These are phyloP conservation scores for Calonectris borealis DNA, from an alignment of 2,113 vertebrate genomes.

Conservation along the genomic window DNA sequence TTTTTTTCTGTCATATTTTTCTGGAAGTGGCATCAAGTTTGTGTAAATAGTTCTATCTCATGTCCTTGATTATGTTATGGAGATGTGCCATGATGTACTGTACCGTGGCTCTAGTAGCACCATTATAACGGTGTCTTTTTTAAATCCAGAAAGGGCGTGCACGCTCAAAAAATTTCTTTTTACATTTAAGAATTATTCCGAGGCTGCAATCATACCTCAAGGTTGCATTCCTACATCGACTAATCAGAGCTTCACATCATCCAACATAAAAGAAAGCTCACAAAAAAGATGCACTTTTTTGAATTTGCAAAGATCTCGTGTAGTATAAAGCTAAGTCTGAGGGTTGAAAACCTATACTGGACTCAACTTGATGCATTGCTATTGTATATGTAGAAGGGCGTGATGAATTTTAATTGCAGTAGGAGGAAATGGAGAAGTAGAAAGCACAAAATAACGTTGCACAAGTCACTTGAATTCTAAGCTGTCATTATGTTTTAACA, in stretches of 20 bases:
- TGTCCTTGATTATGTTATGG: constrained; percentile 30
- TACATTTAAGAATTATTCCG: constrained; percentile 43
- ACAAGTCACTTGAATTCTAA: constrained; percentile 71
- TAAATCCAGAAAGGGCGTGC: constrained; percentile 21
- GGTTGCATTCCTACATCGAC: constrained; percentile 34
- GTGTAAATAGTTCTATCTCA: constrained; percentile 62
- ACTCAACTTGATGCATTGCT: constrained; percentile 47
- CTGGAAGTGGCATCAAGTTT: constrained; percentile 50
- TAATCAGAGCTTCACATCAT: constrained; percentile 54
- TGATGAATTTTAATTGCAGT: constrained; percentile 43
- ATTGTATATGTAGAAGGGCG: constrained; percentile 12
- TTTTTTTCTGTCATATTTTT: constrained; percentile 42
- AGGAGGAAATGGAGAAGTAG: constrained; percentile 47
- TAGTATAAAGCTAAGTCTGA: constrained; percentile 24
- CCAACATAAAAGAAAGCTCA: constrained; percentile 17
- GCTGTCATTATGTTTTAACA: constrained; percentile 53
- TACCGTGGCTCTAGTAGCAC: constrained; percentile 59
- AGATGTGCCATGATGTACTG: constrained; percentile 67
- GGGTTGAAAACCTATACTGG: neutral
- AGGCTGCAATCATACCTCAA: constrained; percentile 55
- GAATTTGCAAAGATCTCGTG: neutral
- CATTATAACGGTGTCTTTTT: constrained; percentile 37
- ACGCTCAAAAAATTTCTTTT: neutral
- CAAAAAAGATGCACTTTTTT: constrained; percentile 36
- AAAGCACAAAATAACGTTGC: constrained; percentile 72